Evolutionary conservation across 2,113 vertebrate genomes (phyloP), one percentile per base, ranked within the genome.

Genomic region (Pogona vitticeps): DNA sequence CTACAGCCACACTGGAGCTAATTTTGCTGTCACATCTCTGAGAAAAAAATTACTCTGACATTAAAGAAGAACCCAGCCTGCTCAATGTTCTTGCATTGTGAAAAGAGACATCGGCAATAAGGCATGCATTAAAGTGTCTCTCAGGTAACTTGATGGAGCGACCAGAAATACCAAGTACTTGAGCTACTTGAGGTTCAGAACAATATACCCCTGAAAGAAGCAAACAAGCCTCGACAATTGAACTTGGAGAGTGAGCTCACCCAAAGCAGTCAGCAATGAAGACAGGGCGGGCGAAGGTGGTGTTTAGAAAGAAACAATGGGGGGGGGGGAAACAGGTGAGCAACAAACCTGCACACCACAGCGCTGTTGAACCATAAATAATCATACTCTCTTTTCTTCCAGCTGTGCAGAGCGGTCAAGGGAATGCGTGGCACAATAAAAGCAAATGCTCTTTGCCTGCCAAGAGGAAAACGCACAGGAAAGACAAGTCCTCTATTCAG

Each of bases 391-490:
- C 90, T 68, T 52, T 52, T 93, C 90, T 70, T 85, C 88, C 83
- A 91, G 87, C 36, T 0, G 1, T 67, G 88, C 72, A 70, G 91
- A 86, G 90, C 77, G 84, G 71, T 90, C 87, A 85, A 58, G 92
- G 88, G 90, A 89, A 88, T 87, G 82, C 61, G 86, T 72, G 92
- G 33, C 59, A 91, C 76, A 88, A 92, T 67, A 89, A 73, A 94
- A 89, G 78, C 84, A 85, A 83, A 65, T 56, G 80, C 31, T 92
- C 93, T 94, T 93, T 75, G 80, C 92, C 88, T 90, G 71, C 33
- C 56, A 91, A 92, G 87, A 92, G 90, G 71, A 93, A 95, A 93
- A 90, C 28, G 76, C 61, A 80, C 10, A 76, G 83, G 93, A 92
- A 92, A 90, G 81, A 88, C 88, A 63, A 40, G 28, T 17, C 61